Evolutionary conservation across 2,797 vertebrate species (phyloP).

Genomic region (Ptychobarbus kaznakovi): DNA sequence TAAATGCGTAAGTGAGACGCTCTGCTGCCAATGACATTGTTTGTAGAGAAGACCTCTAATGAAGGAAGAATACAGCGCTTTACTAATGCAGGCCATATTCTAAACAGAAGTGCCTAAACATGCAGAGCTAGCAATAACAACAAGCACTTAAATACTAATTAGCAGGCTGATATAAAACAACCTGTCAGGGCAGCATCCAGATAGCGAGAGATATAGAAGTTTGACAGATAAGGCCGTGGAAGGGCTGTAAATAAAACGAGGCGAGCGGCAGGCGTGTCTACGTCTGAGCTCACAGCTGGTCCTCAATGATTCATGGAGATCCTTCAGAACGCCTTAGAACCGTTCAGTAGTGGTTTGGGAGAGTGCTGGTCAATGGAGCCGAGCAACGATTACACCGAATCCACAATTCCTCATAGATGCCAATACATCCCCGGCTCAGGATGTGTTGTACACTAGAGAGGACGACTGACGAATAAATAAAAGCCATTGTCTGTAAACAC

Average conservation of each 20-base stretch:
- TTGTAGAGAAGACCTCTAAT: constrained; percentile 44
- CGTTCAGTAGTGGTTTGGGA: constrained; percentile 17
- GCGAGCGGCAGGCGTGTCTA: background rate
- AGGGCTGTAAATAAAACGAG: constrained; percentile 27
- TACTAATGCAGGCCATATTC: constrained; percentile 35
- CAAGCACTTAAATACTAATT: constrained; percentile 33
- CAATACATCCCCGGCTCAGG: constrained; percentile 16
- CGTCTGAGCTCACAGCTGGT: constrained; percentile 13
- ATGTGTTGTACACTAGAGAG: constrained; percentile 38
- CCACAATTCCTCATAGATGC: constrained; percentile 20
- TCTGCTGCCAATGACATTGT: constrained; percentile 35
- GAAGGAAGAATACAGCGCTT: constrained; percentile 35
- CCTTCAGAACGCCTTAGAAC: constrained; percentile 35
- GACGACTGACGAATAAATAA: constrained; percentile 49
- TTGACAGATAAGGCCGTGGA: constrained; percentile 4
- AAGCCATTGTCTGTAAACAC: constrained; percentile 33
- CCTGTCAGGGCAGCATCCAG: background rate
- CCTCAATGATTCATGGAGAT: constrained; percentile 43
- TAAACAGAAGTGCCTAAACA: constrained; percentile 29
- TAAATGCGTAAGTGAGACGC: constrained; percentile 25
- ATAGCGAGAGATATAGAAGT: constrained; percentile 10
- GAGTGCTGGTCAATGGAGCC: background rate
- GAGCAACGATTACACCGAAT: background rate
- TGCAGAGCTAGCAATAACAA: constrained; percentile 22
- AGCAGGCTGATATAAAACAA: constrained; percentile 19